Base-by-base conservation (phyloP, 1,140 invertebrate species). In the Daktulosphaira vitifoliae region DNA sequence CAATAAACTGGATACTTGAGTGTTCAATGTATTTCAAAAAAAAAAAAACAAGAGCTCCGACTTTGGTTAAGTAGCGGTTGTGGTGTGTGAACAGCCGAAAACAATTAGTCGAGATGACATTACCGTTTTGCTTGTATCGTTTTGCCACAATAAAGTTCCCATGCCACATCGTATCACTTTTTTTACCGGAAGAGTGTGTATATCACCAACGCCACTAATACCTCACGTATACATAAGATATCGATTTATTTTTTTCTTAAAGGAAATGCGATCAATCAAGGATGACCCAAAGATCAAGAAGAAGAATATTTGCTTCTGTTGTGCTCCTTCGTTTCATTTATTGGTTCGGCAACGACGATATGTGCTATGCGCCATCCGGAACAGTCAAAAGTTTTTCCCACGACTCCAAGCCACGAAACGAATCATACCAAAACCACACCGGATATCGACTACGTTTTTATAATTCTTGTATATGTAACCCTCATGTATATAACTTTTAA, bases 71-170 rank as follows among this genome's bases (percentile, higher is more conserved):
- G 29, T 29, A 29, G n/a, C 18, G 16, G n/a, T 18, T 16, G 20
- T 13, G 16, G n/a, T 53, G 51, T 53, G 51, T 53, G 37, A 53
- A 26, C 25, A 37, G 11, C 29, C 4, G 51, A 15, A n/a, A 26
- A 15, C 38, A 59, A 59, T 59, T 59, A 59, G 54, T 25, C 54
- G 39, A 9, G 54, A 59, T 59, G 54, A 59, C 54, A 37, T 59
- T 59, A 59, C 54, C 54, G 23, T 59, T 59, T 59, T 22, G 38
- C 51, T 16, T n/a, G 53, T 56, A 37, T 23, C 53, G 53, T 54
- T 39, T 54, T 22, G 52, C 37, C 37, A 13, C 52, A 18, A 23
- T 59, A 44, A 59, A 59, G 54, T 59, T 44, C 54, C 54, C 54
- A 59, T 25, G 39, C 22, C 6, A 5, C 11, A 20, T 22, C 15